Base-by-base conservation (phyloP, 2,888 invertebrate species). In the Autographa pulchrina region DNA sequence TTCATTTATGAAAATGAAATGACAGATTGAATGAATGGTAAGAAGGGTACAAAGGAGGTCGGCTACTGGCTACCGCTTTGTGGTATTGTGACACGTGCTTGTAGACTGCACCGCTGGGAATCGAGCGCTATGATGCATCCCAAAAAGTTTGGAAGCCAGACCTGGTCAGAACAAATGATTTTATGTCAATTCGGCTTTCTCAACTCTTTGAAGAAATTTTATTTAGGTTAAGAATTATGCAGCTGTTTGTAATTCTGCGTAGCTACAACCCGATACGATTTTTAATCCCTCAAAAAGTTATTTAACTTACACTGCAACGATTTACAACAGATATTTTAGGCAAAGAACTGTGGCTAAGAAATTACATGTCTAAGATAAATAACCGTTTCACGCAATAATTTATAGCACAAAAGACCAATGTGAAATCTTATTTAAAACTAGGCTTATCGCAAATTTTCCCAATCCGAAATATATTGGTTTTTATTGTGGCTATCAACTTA, bases 1-100 rank as follows among this genome's bases (percentile, higher is more conserved):
- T 94, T 95, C 94, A 92, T 95, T 94, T 95, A 94, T 93, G 94
- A 95, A 95, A 95, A 95, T 93, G 93, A 92, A 95, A 96, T 94
- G 95, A 95, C 95, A 93, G 94, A 94, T 93, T 94, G 93, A 93
- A 93, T 94, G 93, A 92, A 94, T 90, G 91, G 88, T 88, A 86
- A 89, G 89, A 88, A 82, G 87, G 75, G 85, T 85, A 92, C 92
- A 94, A 93, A 91, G 86, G 88, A 86, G 88, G 80, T 87, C 87
- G 86, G 93, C 94, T 94, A 94, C 94, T 88, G 93, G 89, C 90
- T 90, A 86, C 85, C 72, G 90, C 81, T 81, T 85, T 81, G 82
- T 81, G 78, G 75, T 87, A 89, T 91, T 90, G 87, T 89, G 91
- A 90, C 92, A 92, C 91, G 92, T 92, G 92, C 90, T 89, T 86